phyloP scores from a whole-genome alignment of 1,140 invertebrate genomes.

The Aradophagus sp. region DNA sequence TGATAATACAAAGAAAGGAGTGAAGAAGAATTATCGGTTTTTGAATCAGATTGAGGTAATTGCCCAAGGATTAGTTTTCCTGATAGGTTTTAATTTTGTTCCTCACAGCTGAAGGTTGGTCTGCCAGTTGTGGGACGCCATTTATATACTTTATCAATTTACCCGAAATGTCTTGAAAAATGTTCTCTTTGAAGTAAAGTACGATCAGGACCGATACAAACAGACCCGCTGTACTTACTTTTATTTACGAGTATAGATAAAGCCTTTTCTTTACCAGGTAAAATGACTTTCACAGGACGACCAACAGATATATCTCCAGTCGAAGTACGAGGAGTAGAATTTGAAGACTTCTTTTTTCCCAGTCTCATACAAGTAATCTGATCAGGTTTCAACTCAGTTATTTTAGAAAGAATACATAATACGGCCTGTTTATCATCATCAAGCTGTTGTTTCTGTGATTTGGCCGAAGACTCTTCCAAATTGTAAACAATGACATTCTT shows the following conservation, averaged over 20 bases:
- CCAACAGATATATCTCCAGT: too few relatives aligned
- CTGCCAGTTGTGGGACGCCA: not conserved
- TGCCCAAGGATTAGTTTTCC: conserved; percentile 8
- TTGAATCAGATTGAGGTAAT: not conserved
- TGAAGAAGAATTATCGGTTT: too few relatives aligned
- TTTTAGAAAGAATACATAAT: not conserved
- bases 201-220: conserved; percentile 1
- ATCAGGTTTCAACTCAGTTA: not conserved
- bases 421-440: not conserved
- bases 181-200: not conserved
- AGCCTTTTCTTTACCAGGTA: not conserved
- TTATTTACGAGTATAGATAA: not conserved
- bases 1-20: conserved; percentile 4
- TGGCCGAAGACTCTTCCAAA: not conserved
- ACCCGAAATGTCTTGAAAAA: not conserved
- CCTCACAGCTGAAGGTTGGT: not conserved
- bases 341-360: too few relatives aligned
- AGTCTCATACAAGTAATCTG: too few relatives aligned
- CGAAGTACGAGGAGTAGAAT: too few relatives aligned
- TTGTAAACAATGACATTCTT: not conserved
- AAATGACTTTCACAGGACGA: not conserved
- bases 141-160: conserved; percentile 9
- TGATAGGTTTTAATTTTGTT: not conserved
- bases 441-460: not conserved
- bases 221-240: too few relatives aligned